Percentiles rank a stretch among this genome's conserved stretches.
Evolutionary conservation across 2,113 vertebrate species (phyloP).

Genomic region (Tychaedon coryphoeus): DNA sequence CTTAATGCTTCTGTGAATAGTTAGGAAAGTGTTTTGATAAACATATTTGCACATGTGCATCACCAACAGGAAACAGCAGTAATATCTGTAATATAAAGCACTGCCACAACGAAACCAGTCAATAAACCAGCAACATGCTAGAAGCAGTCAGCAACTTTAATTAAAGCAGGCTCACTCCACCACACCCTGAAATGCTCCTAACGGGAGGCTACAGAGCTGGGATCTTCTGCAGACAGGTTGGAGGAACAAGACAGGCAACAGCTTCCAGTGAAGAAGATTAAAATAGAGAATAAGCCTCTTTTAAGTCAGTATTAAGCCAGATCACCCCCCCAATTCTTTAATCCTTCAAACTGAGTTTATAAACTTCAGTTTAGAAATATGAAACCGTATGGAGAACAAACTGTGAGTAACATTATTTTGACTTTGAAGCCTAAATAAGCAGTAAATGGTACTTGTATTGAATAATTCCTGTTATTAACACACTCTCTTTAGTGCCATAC

Average conservation of each 20-base stretch:
- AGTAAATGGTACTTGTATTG: not conserved
- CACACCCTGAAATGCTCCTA: not conserved
- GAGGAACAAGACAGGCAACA: not conserved
- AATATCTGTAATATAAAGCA: not conserved
- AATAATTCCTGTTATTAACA: not conserved
- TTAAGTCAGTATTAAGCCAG: not conserved
- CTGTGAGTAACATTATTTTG: accelerated
- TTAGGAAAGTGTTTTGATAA: not conserved
- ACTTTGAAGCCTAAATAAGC: not conserved
- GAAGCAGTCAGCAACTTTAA: not conserved
- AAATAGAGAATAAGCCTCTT: not conserved
- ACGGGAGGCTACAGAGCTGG: not conserved
- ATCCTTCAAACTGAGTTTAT: not conserved
- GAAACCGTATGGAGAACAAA: not conserved
- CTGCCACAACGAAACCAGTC: not conserved
- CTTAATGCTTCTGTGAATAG: not conserved
- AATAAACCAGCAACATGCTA: not conserved
- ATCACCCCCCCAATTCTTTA: not conserved
- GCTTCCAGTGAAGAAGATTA: not conserved
- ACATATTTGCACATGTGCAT: not conserved
- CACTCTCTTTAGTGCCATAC: constrained; percentile 42
- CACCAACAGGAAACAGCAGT: not conserved
- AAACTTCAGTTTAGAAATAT: not conserved
- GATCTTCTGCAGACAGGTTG: not conserved
- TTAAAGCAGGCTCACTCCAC: not conserved